Base-by-base conservation (phyloP, 2,113 vertebrate species). In the Colossoma macropomum region DNA sequence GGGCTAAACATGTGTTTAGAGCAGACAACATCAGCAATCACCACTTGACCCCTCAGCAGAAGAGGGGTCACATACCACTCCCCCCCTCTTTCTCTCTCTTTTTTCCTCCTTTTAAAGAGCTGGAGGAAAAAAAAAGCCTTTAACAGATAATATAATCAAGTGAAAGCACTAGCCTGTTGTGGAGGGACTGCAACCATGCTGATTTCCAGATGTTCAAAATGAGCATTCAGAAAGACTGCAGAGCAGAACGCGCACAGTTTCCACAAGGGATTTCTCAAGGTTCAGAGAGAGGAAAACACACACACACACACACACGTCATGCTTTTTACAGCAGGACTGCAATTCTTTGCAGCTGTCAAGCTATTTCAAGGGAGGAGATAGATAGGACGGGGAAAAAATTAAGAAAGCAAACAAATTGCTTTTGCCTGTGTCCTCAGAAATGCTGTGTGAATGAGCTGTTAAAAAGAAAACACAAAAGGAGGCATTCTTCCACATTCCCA, bases 191-290 rank as follows among this genome's bases (percentile, higher is more conserved):
- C 92, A 93, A 91, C 95, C 92, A 95, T 92, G 94, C 96, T 95
- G 93, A 91, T 93, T 97, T 98, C 97, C 97, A 99, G 97, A 98
- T 99, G 98, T 97, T 89, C 93, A 93, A 96, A 92, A 90, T 90
- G 94, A 95, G 92, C 89, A 94, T 89, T 85, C 86, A 92, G 92
- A 93, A 93, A 92, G 90, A 89, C 87, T 84, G 89, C 89, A 92
- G 90, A 92, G 87, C 91, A 63, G 45, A 77, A 69, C 60, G 50
- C 73, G 92, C 62, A 77, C 73, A 84, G 80, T 63, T 93, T 95
- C 95, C 90, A 87, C 92, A 89, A 92, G 93, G 95, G 93, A 91
- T 91, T 92, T 93, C 90, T 94, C 92, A 95, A 92, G 92, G 93
- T 94, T 94, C 91, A 91, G 91, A 86, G 72, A 89, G 88, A 87